Percentiles rank a stretch among this genome's conserved stretches.
Evolutionary conservation across 2,113 vertebrate genomes (phyloP).

Genomic region (Formicarius rufipectus): DNA sequence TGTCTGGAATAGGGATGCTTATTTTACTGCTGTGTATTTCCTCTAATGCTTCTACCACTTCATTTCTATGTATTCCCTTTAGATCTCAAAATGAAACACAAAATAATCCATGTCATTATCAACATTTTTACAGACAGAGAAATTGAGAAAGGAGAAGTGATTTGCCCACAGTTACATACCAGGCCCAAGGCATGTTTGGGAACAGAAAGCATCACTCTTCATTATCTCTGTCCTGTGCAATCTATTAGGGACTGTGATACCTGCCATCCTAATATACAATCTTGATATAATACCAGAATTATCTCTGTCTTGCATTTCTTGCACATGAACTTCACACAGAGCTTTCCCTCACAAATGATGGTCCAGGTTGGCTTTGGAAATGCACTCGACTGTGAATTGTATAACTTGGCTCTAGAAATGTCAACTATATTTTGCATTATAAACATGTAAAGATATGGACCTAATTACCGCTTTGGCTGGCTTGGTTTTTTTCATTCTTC

Average conservation of each 20-base stretch:
- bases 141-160: not conserved
- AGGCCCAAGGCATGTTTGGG: not conserved
- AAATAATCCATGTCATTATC: not conserved
- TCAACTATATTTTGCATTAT: not conserved
- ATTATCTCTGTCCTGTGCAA: not conserved
- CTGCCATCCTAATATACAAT: constrained; percentile 14
- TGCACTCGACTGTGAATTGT: not conserved
- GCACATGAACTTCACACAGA: not conserved
- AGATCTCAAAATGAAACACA: not conserved
- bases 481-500: not conserved
- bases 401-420: not conserved
- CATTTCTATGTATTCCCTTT: not conserved
- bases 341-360: not conserved
- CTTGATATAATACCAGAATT: constrained; percentile 32
- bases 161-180: not conserved
- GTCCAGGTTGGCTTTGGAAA: not conserved
- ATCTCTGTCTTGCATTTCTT: not conserved
- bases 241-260: not conserved
- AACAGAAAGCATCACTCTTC: constrained; percentile 38
- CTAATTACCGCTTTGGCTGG: not conserved
- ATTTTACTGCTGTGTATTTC: constrained; percentile 22
- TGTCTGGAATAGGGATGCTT: not conserved
- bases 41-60: not conserved
- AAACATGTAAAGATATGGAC: not conserved
- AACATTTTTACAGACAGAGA: not conserved